These are phyloP conservation scores for Diaphora mendica DNA, from an alignment of 2,888 invertebrate genomes.

Conservation along the genomic window DNA sequence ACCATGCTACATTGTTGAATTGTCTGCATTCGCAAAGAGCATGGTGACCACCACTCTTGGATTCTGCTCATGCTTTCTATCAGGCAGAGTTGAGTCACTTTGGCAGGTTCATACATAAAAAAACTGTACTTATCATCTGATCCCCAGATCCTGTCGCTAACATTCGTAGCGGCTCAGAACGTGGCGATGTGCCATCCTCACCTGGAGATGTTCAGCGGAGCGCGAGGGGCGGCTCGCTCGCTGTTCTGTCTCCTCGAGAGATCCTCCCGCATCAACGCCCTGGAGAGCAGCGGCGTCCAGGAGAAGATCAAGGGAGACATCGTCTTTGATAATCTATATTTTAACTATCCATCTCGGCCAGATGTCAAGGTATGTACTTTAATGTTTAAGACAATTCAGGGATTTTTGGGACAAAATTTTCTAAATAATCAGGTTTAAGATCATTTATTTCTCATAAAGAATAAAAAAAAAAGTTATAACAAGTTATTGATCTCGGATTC, in stretches of 20 bases:
- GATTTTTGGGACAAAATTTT: background rate
- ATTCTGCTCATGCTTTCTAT: no score
- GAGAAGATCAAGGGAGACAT: slow-evolving; percentile 88
- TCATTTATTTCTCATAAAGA: no score
- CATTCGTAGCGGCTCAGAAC: slow-evolving; percentile 92
- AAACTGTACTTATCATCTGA: background rate
- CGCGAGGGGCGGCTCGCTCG: slow-evolving; percentile 90
- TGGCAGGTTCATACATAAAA: no score
- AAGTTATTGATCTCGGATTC: no score
- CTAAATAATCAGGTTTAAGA: no score
- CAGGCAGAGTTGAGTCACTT: no score
- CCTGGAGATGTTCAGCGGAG: slow-evolving; percentile 90
- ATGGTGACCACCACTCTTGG: no score
- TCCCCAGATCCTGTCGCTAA: slow-evolving; percentile 89
- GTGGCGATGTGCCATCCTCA: slow-evolving; percentile 91
- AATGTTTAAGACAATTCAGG: no score
- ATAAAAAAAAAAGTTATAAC: no score
- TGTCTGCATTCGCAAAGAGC: no score
- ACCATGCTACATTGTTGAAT: no score
- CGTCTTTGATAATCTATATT: slow-evolving; percentile 89
- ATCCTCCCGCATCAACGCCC: slow-evolving; percentile 65
- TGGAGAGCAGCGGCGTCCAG: slow-evolving; percentile 75
- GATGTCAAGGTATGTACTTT: slow-evolving; percentile 87
- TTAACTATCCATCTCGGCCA: slow-evolving; percentile 92
- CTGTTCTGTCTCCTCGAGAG: slow-evolving; percentile 91